phyloP scores from a whole-genome alignment of 2,888 invertebrate genomes.

The Athalia circularis region DNA sequence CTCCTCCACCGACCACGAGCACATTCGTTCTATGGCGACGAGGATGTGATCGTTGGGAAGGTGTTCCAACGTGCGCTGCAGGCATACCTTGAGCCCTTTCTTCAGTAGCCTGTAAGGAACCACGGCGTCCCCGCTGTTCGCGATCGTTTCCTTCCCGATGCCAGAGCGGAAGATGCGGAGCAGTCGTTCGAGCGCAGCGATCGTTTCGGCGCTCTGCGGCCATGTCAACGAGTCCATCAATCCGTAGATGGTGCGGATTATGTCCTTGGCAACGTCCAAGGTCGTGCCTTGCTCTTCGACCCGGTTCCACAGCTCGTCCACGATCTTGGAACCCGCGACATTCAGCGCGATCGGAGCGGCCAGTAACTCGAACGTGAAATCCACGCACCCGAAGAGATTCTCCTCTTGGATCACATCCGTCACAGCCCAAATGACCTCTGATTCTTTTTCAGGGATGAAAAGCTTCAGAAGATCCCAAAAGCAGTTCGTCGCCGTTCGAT shows the following conservation, averaged over 20 bases:
- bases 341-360: conserved; percentile 61
- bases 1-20: conserved; percentile 75
- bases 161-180: conserved; percentile 75
- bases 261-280: conserved; percentile 72
- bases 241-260: conserved; percentile 76
- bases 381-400: conserved; percentile 73
- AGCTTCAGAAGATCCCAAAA: conserved; percentile 59
- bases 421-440: conserved; percentile 68
- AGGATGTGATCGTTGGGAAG: conserved; percentile 75
- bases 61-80: conserved; percentile 76
- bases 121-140: conserved; percentile 12
- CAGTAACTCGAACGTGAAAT: conserved; percentile 69
- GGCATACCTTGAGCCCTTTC: conserved; percentile 77
- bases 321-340: conserved; percentile 54
- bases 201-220: conserved; percentile 73
- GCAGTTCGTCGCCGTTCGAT: conserved; percentile 57
- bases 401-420: conserved; percentile 70
- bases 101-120: conserved; percentile 70
- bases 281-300: conserved; percentile 62
- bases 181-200: conserved; percentile 74
- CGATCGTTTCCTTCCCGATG: conserved; percentile 59
- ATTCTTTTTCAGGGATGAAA: conserved; percentile 63
- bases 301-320: conserved; percentile 59
- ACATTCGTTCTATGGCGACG: conserved; percentile 75
- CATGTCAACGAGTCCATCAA: conserved; percentile 75